Evolutionary conservation across 2,113 vertebrate species (phyloP).

Genomic region (Hystrix cristata): DNA sequence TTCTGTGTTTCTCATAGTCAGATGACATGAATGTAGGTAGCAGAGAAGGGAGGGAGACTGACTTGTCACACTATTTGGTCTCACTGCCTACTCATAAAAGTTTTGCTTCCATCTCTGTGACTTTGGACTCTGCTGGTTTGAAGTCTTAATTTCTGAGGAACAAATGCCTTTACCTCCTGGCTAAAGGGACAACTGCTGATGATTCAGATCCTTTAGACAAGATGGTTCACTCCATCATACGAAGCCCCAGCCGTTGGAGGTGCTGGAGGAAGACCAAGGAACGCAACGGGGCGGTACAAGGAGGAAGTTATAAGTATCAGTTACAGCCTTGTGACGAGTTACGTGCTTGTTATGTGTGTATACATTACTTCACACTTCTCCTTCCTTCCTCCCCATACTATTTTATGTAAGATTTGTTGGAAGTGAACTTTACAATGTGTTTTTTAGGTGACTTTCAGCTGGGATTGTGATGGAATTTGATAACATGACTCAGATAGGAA

Average conservation of each 20-base stretch:
- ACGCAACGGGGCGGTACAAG: background rate
- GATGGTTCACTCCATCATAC: background rate
- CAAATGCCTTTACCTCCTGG: background rate
- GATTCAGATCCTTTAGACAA: conserved; percentile 7
- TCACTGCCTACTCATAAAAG: background rate
- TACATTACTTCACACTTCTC: background rate
- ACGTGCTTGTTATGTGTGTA: background rate
- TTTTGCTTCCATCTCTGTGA: background rate
- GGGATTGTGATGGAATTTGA: background rate
- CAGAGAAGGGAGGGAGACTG: background rate
- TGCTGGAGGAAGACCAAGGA: background rate
- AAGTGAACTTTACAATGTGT: background rate
- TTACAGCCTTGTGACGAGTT: background rate
- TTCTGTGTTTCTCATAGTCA: background rate
- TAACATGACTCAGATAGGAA: background rate
- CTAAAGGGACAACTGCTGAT: background rate
- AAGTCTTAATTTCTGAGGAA: background rate
- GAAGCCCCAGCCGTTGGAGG: background rate
- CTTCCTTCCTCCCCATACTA: background rate
- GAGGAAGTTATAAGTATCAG: background rate
- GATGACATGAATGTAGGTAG: background rate
- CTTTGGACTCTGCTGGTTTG: conserved; percentile 13
- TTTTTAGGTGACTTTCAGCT: background rate
- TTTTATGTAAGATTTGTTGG: background rate
- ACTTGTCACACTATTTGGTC: background rate